Percentiles rank a stretch among this genome's conserved stretches.
phyloP scores from a whole-genome alignment of 1,140 invertebrate genomes.

The Danaus plexippus region DNA sequence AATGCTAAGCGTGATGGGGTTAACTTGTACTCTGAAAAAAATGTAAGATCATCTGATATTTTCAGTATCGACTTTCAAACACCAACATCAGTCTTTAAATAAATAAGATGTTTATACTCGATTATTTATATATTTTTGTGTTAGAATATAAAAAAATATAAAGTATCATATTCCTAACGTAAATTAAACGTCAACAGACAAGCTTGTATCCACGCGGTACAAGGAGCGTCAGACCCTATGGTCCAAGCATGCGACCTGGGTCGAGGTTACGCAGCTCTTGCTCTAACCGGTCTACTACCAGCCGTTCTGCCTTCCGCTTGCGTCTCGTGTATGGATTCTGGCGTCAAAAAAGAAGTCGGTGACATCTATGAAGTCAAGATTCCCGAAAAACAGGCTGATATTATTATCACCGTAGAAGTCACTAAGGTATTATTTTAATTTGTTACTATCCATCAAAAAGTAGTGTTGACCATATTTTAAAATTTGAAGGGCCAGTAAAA shows the following conservation, averaged over 20 bases:
- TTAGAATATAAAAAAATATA: too few species aligned
- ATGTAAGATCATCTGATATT: too few species aligned
- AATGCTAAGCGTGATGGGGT: too few species aligned
- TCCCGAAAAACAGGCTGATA: constrained; percentile 80
- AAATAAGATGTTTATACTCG: too few species aligned
- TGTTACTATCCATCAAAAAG: too few species aligned
- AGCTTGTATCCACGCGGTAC: constrained; percentile 76
- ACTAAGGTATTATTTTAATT: constrained; percentile 44
- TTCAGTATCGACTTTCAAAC: too few species aligned
- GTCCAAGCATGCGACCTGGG: constrained; percentile 73
- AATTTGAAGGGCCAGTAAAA: too few species aligned
- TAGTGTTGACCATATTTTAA: too few species aligned
- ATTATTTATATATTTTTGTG: too few species aligned
- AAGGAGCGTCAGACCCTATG: constrained; percentile 42
- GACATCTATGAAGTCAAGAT: constrained; percentile 77
- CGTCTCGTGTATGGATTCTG: constrained; percentile 74
- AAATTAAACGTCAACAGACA: constrained; percentile 62
- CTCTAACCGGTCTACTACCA: constrained; percentile 68
- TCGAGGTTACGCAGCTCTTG: constrained; percentile 74
- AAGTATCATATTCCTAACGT: constrained; percentile 2
- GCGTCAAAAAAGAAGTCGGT: constrained; percentile 68
- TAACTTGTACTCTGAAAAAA: too few species aligned
- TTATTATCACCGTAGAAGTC: constrained; percentile 81
- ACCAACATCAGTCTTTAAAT: too few species aligned
- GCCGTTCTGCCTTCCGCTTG: constrained; percentile 74